Evolutionary conservation across 2,888 invertebrate genomes (phyloP).

Genomic region (Nomada flava): DNA sequence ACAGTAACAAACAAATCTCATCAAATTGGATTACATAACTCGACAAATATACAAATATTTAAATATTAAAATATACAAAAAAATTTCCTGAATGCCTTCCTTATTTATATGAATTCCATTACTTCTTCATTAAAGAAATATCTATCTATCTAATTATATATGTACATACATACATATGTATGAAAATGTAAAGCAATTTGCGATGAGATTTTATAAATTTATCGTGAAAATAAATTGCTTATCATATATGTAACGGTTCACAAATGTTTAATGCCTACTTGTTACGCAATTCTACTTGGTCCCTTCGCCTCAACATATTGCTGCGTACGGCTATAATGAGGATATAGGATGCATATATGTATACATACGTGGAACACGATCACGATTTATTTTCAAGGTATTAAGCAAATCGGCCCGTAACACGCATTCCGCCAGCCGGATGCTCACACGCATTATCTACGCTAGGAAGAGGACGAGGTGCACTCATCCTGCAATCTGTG

Average conservation of each 20-base stretch:
- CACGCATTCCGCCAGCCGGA: constrained; percentile 51
- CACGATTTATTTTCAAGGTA: constrained; percentile 59
- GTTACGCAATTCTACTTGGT: constrained; percentile 31
- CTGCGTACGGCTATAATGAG: neutral
- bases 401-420: constrained; percentile 57
- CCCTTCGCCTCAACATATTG: neutral
- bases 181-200: neutral
- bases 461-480: constrained; percentile 49
- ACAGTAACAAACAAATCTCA: constrained; percentile 62
- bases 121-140: no score
- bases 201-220: neutral
- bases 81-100: no score
- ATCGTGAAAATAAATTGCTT: neutral
- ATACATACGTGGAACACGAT: neutral
- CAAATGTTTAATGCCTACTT: constrained; percentile 36
- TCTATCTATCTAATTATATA: no score
- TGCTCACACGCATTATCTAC: constrained; percentile 58
- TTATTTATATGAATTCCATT: no score
- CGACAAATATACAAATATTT: no score
- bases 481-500: constrained; percentile 63
- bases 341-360: neutral
- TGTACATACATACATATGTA: neutral
- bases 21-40: neutral
- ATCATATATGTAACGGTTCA: neutral
- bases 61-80: neutral